phyloP scores from a whole-genome alignment of 2,797 vertebrate species.

The Lepus townsendii region DNA sequence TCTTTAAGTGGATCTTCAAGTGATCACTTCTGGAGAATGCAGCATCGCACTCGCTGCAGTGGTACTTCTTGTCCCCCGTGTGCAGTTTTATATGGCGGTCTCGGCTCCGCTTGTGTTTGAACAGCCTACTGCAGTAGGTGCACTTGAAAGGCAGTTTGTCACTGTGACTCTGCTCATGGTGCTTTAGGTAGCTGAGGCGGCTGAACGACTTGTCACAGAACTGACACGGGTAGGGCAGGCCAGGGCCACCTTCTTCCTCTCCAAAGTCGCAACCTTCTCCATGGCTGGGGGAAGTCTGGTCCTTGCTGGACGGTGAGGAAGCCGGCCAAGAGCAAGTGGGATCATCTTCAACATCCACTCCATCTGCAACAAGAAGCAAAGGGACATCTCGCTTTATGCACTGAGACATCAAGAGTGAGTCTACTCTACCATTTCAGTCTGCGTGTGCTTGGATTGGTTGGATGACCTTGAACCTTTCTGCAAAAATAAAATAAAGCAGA shows the following conservation, averaged over 20 bases:
- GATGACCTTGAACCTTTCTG: background rate
- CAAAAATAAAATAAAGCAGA: background rate
- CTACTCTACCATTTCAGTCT: background rate
- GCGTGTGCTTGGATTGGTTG: background rate
- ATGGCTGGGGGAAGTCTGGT: conserved; percentile 97
- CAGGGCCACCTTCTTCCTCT: conserved; percentile 97
- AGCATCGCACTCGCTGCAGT: conserved; percentile 98
- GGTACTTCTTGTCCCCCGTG: conserved; percentile 99
- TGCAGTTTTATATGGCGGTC: conserved; percentile 99
- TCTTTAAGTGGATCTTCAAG: conserved; percentile 99
- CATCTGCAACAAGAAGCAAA: conserved; percentile 91
- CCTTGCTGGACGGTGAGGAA: conserved; percentile 99
- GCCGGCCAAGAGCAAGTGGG: conserved; percentile 98
- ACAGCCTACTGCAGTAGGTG: conserved; percentile 98
- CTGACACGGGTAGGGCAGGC: conserved; percentile 98
- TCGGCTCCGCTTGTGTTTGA: conserved; percentile 99
- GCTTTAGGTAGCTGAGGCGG: conserved; percentile 98
- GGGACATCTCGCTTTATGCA: conserved; percentile 60
- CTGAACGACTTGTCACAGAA: conserved; percentile 99
- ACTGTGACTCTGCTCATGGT: conserved; percentile 99
- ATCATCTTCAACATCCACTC: conserved; percentile 98
- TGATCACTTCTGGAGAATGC: conserved; percentile 99
- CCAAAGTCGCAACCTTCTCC: conserved; percentile 98
- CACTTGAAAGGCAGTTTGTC: conserved; percentile 99
- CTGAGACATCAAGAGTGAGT: background rate